Evolutionary conservation across 2,888 invertebrate genomes (phyloP), one percentile per base, ranked within the genome.

Genomic region (Eudemis profundana): DNA sequence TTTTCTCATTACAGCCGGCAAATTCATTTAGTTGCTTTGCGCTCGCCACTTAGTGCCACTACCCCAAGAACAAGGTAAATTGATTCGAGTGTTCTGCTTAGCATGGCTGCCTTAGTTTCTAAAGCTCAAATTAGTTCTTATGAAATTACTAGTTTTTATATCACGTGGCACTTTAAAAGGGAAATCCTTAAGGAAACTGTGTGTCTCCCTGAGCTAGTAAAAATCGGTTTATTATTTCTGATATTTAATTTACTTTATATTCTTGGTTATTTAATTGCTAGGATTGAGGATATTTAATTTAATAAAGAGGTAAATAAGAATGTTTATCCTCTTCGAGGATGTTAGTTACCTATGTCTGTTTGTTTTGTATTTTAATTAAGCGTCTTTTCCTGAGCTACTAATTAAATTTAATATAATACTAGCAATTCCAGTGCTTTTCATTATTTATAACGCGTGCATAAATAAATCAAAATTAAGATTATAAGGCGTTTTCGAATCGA

Each of bases 1-100:
- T 87, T 87, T 87, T 86, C 87, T 85, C 84, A 83, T 86, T 86
- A 87, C 77, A 79, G 77, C 71, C 76, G 72, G 85, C 77, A 86
- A 87, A 85, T 87, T 85, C 83, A 82, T 85, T 87, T 85, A 82
- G 78, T 72, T 77, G 73, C 70, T 70, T 73, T 70, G 73, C 77
- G 75, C 72, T 70, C 74, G 69, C 70, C 70, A 72, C 70, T 66
- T 69, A 67, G 60, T 21, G 67, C 62, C 65, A 66, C 66, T 69
- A 69, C 63, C 38, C n/a, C 66, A 60, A 44, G 69, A 69, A 63
- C 50, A 49, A 56, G 51, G 65, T 71, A 70, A 64, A 70, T 71
- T 69, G 69, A 70, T 71, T 70, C 62, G 50, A 66, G 67, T 50
- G 47, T 42, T 57, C 64, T 60, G 38, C 46, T 65, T 38, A 65